phyloP scores from a whole-genome alignment of 2,797 vertebrate species.

The Geotrypetes seraphini region DNA sequence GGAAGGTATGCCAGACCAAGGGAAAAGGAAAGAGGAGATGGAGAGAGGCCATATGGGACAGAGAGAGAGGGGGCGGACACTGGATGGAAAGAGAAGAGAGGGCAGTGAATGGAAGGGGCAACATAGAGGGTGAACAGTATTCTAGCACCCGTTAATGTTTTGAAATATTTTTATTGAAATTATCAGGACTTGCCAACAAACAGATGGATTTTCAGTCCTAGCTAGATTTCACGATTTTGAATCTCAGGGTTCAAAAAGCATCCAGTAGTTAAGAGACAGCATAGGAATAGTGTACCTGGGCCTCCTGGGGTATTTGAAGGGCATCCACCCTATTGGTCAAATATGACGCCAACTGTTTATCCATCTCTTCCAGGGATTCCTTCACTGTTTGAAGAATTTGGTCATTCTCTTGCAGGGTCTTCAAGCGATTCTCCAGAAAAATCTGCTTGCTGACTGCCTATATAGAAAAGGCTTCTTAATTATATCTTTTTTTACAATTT shows the following conservation, averaged over 20 bases:
- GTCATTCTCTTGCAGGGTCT: slow-evolving; percentile 69
- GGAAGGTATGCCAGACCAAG: no score
- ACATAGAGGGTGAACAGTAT: no score
- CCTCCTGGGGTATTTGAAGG: slow-evolving; percentile 85
- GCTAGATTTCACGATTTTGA: background rate
- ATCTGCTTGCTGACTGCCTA: slow-evolving; percentile 83
- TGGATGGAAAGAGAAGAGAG: no score
- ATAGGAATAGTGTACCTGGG: slow-evolving; percentile 73
- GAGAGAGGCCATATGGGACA: no score
- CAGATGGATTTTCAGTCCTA: background rate
- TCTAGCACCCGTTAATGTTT: no score
- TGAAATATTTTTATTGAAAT: no score
- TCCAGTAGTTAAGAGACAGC: background rate
- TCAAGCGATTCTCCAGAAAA: slow-evolving; percentile 78
- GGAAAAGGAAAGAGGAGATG: no score
- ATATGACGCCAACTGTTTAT: slow-evolving; percentile 85
- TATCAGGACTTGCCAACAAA: no score
- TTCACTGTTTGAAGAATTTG: slow-evolving; percentile 75
- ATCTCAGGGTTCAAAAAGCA: background rate
- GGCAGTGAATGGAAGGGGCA: no score
- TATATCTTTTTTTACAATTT: no score
- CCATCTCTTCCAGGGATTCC: slow-evolving; percentile 77
- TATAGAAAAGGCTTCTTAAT: no score
- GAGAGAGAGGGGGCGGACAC: no score
- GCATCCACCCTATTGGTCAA: slow-evolving; percentile 89